A percentile compares a stretch with the other conserved stretches of the same genome.
Evolutionary conservation across 2,113 vertebrate species (phyloP).

Genomic region (Microcebus murinus): DNA sequence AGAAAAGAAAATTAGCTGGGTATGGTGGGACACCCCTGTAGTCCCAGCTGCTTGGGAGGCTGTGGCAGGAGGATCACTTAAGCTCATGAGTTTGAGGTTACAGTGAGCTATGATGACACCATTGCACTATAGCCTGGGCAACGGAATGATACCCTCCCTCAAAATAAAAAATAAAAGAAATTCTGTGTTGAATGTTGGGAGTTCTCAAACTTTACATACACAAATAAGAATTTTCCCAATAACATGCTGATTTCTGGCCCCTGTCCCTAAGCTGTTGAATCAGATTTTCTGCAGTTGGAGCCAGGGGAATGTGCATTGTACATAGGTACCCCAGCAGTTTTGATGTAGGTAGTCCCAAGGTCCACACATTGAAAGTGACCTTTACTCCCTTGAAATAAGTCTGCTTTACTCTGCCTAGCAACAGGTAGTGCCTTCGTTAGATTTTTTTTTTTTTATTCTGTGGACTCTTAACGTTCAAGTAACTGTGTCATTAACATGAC

Average conservation of each 20-base stretch:
- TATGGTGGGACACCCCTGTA: too few relatives aligned
- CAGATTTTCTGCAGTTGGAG: slow-evolving; percentile 12
- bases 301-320: not conserved
- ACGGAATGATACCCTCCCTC: not conserved
- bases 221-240: not conserved
- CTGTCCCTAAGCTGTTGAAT: not conserved
- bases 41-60: too few relatives aligned
- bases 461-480: not conserved
- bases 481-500: not conserved
- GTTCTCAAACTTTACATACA: not conserved
- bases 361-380: not conserved
- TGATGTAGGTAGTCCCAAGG: not conserved
- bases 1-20: too few relatives aligned
- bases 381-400: not conserved
- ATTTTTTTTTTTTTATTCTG: slow-evolving; percentile 14
- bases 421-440: not conserved
- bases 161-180: not conserved
- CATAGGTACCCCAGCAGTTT: not conserved
- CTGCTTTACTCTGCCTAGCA: not conserved
- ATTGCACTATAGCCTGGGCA: not conserved
- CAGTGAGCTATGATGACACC: too few relatives aligned
- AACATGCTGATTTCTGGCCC: not conserved
- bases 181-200: slow-evolving; percentile 25
- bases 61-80: too few relatives aligned
- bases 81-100: too few relatives aligned